Percentiles rank a stretch among this genome's conserved stretches.
These are phyloP conservation scores for Caenorhabditis uteleia DNA, from an alignment of 2,888 invertebrate genomes.

Conservation along the genomic window DNA sequence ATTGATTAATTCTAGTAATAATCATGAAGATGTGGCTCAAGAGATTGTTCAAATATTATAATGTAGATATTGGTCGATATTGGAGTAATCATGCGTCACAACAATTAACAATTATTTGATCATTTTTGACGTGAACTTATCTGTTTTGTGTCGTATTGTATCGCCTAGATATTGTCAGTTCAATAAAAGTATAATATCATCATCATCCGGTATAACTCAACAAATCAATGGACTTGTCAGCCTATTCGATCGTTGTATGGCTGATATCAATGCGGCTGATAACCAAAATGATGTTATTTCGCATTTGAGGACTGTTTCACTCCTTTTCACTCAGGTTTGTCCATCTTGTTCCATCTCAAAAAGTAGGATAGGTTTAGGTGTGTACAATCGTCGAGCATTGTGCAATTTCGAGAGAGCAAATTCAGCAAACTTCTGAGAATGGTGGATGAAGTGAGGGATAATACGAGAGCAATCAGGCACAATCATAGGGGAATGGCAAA, in stretches of 20 bases:
- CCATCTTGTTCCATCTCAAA: too few relatives aligned
- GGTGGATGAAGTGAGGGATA: constrained; percentile 7
- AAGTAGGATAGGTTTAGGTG: constrained; percentile 5
- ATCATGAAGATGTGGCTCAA: too few relatives aligned
- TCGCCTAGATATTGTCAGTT: too few relatives aligned
- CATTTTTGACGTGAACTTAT: too few relatives aligned
- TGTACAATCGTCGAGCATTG: constrained; percentile 12
- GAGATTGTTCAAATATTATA: too few relatives aligned
- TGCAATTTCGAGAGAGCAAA: constrained; percentile 7
- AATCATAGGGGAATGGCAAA: constrained; percentile 3
- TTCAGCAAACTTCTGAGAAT: neutral
- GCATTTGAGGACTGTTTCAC: constrained; percentile 16
- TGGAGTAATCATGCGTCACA: too few relatives aligned
- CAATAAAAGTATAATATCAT: too few relatives aligned
- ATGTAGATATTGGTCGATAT: too few relatives aligned
- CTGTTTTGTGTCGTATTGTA: too few relatives aligned
- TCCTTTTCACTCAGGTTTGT: constrained; percentile 23
- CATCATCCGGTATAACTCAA: too few relatives aligned
- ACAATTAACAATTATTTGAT: too few relatives aligned
- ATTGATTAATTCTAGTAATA: too few relatives aligned
- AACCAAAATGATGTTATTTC: constrained; percentile 14
- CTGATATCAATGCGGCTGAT: constrained; percentile 12
- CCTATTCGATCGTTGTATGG: constrained; percentile 14
- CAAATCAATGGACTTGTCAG: constrained; percentile 8
- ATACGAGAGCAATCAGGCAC: constrained; percentile 9